phyloP scores from a whole-genome alignment of 2,113 vertebrate genomes.

The Phalacrocorax carbo region DNA sequence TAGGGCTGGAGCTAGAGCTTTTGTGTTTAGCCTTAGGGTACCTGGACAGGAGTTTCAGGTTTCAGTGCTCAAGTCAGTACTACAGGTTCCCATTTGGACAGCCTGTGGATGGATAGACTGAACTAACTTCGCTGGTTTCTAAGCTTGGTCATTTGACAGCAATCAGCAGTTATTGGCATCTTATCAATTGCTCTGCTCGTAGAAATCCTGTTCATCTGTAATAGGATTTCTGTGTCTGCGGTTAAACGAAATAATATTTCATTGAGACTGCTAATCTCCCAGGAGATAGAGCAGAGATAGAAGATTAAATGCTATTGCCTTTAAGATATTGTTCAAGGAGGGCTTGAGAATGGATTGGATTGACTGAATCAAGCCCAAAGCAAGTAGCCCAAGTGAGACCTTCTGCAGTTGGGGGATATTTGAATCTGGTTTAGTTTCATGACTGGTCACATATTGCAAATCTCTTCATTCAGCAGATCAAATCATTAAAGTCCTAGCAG shows the following conservation, averaged over 20 bases:
- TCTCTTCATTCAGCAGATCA: neutral
- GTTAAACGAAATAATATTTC: neutral
- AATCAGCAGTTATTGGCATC: neutral
- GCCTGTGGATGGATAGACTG: neutral
- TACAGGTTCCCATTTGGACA: neutral
- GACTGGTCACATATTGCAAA: neutral
- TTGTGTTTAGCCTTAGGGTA: neutral
- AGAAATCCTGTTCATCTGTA: neutral
- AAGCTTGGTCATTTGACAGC: neutral
- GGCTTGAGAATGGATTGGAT: neutral
- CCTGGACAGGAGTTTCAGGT: neutral
- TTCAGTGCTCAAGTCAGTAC: neutral
- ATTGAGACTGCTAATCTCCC: neutral
- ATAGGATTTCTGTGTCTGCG: neutral
- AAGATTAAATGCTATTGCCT: neutral
- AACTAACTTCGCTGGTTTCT: neutral
- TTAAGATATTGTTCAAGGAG: neutral
- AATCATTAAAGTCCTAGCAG: neutral
- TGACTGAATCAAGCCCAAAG: neutral
- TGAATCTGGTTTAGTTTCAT: neutral
- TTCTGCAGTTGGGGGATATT: neutral
- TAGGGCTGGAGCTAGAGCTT: neutral
- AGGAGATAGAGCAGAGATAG: neutral
- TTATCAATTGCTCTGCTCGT: neutral
- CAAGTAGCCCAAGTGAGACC: neutral